Base-by-base conservation (phyloP, 2,888 invertebrate species). In the Drosophila borborema region DNA sequence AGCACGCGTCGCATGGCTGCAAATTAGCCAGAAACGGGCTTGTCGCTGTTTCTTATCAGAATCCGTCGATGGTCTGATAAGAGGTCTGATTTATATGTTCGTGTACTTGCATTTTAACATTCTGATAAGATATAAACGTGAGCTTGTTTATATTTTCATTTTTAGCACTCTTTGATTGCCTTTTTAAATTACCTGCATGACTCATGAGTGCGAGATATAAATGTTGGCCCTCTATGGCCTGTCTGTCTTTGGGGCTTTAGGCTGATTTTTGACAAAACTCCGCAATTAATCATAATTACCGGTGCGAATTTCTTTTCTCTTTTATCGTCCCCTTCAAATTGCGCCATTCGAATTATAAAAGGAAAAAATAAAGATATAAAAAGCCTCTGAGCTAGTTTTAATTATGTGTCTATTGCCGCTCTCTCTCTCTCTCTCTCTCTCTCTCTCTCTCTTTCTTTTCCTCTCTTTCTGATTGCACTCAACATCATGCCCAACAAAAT, bases 271-370 rank as follows among this genome's bases (percentile, higher is more conserved):
- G 49, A 55, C 54, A 70, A 58, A 60, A 43, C 40, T 40, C 28
- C 55, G 45, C 71, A 79, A 82, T 82, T 74, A 66, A 86, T 82
- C 84, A 86, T 79, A 79, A 81, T 82, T 76, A 76, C 58, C 76
- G 40, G 18, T 45, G 60, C 59, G 59, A 64, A 63, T 68, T 60
- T 67, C 48, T 40, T 60, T 45, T 75, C 65, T 68, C 76, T 64
- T 62, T 49, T 61, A 54, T 62, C 43, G 56, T 46, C 43, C 64
- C 74, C 9, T 28, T 63, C 49, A 53, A 72, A 75, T 75, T 69
- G 72, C 72, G 46, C 64, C 72, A 81, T 40, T 72, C 9, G 9
- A 41, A 55, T 20, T 20, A 48, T 41, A 64, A 46, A 38, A 58
- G 49, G 49, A 18, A 36, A 70, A 49, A 54, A 58, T 51, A 51